Percentiles rank a stretch among this genome's conserved stretches.
Evolutionary conservation across 2,113 vertebrate genomes (phyloP).

Genomic region (Coptodon bakossiorum): DNA sequence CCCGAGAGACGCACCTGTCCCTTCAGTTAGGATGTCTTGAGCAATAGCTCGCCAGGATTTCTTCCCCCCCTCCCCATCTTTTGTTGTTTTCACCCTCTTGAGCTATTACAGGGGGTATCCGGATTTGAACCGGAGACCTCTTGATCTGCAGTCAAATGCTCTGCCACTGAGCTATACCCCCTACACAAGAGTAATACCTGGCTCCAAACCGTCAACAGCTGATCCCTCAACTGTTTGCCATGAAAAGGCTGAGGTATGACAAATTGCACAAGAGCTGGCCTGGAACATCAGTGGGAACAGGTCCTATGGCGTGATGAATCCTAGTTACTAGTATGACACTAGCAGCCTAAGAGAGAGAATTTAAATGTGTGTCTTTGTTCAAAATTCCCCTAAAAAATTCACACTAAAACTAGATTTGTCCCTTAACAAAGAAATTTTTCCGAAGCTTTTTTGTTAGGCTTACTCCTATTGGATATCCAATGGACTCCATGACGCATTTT

Average conservation of each 20-base stretch:
- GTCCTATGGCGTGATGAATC: not conserved
- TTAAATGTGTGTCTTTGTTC: not conserved
- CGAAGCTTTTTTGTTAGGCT: not conserved
- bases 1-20: rapidly evolving
- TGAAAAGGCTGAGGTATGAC: not conserved
- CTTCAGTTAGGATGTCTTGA: rapidly evolving
- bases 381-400: not conserved
- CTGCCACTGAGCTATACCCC: slow-evolving; percentile 82
- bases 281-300: not conserved
- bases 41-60: rapidly evolving
- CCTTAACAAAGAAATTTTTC: not conserved
- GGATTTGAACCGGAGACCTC: slow-evolving; percentile 78
- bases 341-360: not conserved
- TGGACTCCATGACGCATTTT: not conserved
- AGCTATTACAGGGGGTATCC: not conserved
- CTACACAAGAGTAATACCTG: not conserved
- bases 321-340: not conserved
- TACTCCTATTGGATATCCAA: not conserved
- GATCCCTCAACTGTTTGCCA: no score
- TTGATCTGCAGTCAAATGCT: slow-evolving; percentile 84
- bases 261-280: not conserved
- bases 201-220: no score
- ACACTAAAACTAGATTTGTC: not conserved
- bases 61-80: rapidly evolving
- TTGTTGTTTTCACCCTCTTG: rapidly evolving